phyloP scores from a whole-genome alignment of 2,113 vertebrate genomes.

The Willisornis vidua region DNA sequence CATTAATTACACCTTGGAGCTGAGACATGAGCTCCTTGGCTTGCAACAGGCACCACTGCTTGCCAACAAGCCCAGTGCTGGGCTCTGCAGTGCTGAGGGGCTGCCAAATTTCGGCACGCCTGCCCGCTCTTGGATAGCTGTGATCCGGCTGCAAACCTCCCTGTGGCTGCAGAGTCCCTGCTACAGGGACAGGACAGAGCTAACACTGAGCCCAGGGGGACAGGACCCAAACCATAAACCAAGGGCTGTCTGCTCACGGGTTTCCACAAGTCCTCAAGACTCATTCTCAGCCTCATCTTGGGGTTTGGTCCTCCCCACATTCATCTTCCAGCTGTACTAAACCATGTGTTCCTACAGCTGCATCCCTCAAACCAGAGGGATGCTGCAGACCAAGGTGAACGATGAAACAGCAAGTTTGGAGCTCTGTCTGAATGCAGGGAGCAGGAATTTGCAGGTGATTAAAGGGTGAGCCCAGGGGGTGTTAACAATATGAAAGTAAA shows the following conservation, averaged over 20 bases:
- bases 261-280: background rate
- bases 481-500: background rate
- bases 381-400: background rate
- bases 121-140: background rate
- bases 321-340: background rate
- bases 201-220: accelerated
- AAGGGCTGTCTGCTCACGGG: background rate
- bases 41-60: background rate
- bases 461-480: background rate
- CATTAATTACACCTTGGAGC: background rate
- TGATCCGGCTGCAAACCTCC: background rate
- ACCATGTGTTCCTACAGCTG: background rate
- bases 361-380: background rate
- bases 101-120: background rate
- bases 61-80: background rate
- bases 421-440: background rate
- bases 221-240: background rate
- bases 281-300: background rate
- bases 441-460: background rate
- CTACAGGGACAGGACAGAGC: background rate
- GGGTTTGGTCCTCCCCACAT: background rate
- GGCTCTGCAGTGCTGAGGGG: background rate
- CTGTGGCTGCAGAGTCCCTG: background rate
- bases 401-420: background rate
- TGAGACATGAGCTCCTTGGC: background rate